A percentile compares a stretch with the other conserved stretches of the same genome.
These are phyloP conservation scores for Adelognathus sp. DNA, from an alignment of 2,888 invertebrate species.

Conservation along the genomic window DNA sequence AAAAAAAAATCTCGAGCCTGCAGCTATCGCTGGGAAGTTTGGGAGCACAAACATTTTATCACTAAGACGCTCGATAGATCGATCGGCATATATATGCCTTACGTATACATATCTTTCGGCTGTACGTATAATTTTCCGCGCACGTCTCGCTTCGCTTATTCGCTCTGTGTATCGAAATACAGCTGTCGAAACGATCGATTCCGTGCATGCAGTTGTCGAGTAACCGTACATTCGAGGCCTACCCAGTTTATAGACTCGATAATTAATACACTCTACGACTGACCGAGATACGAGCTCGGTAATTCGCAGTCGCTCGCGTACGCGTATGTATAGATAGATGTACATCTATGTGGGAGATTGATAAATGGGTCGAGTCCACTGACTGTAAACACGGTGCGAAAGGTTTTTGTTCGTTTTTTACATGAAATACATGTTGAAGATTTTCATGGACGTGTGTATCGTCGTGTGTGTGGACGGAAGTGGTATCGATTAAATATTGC, in stretches of 20 bases:
- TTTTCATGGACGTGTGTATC: too few species aligned
- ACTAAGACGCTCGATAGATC: neutral
- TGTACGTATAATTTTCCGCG: neutral
- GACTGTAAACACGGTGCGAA: too few species aligned
- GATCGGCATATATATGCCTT: constrained; percentile 37
- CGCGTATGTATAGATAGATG: neutral
- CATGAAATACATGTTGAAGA: too few species aligned
- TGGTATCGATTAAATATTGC: too few species aligned
- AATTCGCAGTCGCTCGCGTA: neutral
- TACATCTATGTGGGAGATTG: neutral
- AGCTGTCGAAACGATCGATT: constrained; percentile 55
- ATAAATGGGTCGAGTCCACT: neutral
- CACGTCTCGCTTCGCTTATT: constrained; percentile 11
- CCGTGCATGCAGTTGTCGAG: constrained; percentile 32
- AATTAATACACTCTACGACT: constrained; percentile 56
- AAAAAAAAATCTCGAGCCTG: neutral
- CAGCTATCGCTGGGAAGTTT: neutral
- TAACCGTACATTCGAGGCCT: constrained; percentile 14
- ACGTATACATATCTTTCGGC: constrained; percentile 20
- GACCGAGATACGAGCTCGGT: constrained; percentile 52
- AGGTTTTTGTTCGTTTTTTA: too few species aligned
- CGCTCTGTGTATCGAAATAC: constrained; percentile 15
- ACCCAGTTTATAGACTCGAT: constrained; percentile 21
- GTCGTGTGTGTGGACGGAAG: too few species aligned
- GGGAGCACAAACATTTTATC: constrained; percentile 24